These are phyloP conservation scores for Mimas tiliae DNA, from an alignment of 2,888 invertebrate genomes.

Conservation along the genomic window DNA sequence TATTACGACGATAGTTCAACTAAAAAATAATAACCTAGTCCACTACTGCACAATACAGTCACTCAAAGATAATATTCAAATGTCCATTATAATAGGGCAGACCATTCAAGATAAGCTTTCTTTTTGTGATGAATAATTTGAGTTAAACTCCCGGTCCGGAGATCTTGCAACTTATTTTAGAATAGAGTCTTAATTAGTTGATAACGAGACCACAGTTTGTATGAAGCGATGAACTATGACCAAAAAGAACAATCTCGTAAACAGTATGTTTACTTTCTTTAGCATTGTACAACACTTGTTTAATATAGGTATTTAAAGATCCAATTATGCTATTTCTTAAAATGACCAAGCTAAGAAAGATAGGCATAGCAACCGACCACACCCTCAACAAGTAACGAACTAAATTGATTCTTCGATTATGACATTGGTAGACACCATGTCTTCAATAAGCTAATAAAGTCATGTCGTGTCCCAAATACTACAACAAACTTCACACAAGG, in stretches of 20 bases:
- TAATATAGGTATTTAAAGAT: no score
- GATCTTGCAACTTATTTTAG: not conserved
- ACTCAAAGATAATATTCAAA: constrained; percentile 1
- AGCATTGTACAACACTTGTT: no score
- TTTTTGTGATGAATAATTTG: constrained; percentile 1
- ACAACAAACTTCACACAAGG: no score
- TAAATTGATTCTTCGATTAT: not conserved
- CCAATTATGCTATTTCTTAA: no score
- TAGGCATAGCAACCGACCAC: not conserved
- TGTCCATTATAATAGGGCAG: not conserved
- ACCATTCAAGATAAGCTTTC: constrained; percentile 7
- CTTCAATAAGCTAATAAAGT: not conserved
- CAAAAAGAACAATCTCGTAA: not conserved
- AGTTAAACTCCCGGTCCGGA: not conserved
- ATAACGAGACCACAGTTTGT: not conserved
- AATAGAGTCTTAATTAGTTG: not conserved
- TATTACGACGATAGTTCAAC: not conserved
- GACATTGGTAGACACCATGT: not conserved
- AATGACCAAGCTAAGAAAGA: not conserved
- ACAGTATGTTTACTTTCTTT: not conserved
- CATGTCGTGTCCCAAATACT: not conserved
- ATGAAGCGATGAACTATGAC: not conserved
- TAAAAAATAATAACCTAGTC: not conserved
- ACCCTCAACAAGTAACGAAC: not conserved
- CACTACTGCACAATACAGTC: not conserved